Evolutionary conservation across 2,888 invertebrate species (phyloP), one percentile per base, ranked within the genome.

Genomic region (Drosophila mayaguana): DNA sequence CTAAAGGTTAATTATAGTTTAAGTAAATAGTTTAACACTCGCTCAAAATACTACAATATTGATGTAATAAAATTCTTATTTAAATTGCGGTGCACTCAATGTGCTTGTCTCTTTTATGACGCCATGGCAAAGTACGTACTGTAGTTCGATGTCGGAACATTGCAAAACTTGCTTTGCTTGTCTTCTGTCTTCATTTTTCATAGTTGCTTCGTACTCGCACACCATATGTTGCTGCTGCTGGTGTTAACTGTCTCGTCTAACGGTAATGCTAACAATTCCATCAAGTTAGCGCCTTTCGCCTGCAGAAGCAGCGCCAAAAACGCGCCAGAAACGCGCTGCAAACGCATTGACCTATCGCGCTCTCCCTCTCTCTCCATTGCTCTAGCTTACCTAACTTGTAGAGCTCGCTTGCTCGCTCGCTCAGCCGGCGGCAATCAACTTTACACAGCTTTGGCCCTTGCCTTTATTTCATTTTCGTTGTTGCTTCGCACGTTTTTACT

Each of bases 241-340:
- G 74, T 67, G 80, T 77, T 75, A 75, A 72, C 74, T 66, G 60
- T 56, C 70, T 67, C 80, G 68, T 69, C 75, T 69, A 74, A 64
- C 67, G 80, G 81, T 82, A 85, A 85, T 69, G 86, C 66, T 69
- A 81, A 77, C 87, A 72, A 86, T 72, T 80, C 77, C 67, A 80
- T 86, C 74, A 77, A 80, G 80, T 75, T 79, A 70, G 63, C 77
- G 77, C 74, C 69, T 45, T 40, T 34, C 28, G 54, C 36, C 46
- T 66, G 46, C 40, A 40, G 25, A 32, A 75, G 46, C 54, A 60
- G 73, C 75, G 42, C 28, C 45, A 63, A 28, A 51, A 73, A 61
- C 38, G 55, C 69, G 53, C 42, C 14, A 36, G 36, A 36, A 36
- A 36, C 63, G 78, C 75, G 53, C 28, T 38, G 53, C 28, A 46